Conservation (phyloP, 1,140 invertebrate genomes). For the Globodera rostochiensis region DNA sequence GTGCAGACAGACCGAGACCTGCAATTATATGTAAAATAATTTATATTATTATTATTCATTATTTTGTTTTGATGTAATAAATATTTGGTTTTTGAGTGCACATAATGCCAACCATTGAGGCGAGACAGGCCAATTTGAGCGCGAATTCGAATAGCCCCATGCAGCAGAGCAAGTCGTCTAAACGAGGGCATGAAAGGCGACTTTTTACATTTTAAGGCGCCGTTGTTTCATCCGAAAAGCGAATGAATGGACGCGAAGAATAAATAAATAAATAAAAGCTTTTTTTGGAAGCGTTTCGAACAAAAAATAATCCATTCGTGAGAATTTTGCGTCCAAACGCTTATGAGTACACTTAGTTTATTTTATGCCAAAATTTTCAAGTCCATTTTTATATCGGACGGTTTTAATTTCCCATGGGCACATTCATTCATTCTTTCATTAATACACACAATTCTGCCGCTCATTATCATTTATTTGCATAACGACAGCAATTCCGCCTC, state of each 20-base stretch:
- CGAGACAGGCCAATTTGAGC: slow-evolving; percentile 47
- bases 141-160: slow-evolving; percentile 47
- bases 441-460: slow-evolving; percentile 9
- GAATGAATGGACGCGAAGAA: too few species aligned
- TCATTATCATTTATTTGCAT: slow-evolving; percentile 13
- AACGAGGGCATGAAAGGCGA: slow-evolving; percentile 28
- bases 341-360: background rate
- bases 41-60: too few species aligned
- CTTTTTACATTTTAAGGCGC: slow-evolving; percentile 14
- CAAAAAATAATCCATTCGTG: slow-evolving; percentile 29
- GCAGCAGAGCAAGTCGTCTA: slow-evolving; percentile 45
- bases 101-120: slow-evolving; percentile 39
- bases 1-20: slow-evolving; percentile 61
- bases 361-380: background rate
- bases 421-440: slow-evolving; percentile 12
- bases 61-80: too few species aligned
- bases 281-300: background rate
- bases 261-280: background rate
- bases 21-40: background rate
- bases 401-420: slow-evolving; percentile 2
- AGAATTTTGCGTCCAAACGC: background rate
- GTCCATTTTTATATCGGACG: background rate
- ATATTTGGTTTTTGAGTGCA: too few species aligned
- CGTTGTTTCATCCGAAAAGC: too few species aligned
- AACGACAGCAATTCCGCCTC: background rate